Base-by-base conservation (phyloP, 1,140 invertebrate species). In the Sitophilus oryzae region DNA sequence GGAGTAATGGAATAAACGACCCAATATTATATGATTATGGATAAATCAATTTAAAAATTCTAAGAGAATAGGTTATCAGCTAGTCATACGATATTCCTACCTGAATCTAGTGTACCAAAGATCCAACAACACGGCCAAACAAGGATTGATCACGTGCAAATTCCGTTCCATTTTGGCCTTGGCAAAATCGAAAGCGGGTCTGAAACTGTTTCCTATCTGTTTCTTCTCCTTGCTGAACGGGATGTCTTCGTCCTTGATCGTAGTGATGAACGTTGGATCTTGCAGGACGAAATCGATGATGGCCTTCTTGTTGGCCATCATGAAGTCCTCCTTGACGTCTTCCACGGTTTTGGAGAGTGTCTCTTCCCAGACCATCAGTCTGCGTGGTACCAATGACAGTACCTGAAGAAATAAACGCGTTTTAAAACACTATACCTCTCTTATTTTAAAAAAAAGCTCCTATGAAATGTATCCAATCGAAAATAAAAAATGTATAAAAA, bases 231-330 rank as follows among this genome's bases (percentile, higher is more conserved):
- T 65, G 53, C 80, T 75, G 20, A 79, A 69, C 0, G 74, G 67
- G 5, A 75, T 76, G 53, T 75, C 72, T 59, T 71, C 71, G 57
- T 78, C 74, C 20, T 21, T 20, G 1, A 53, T 21, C 5, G 52
- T 21, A 52, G 71, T 72, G 56, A 75, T 72, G 69, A 73, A 76
- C 54, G 73, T 70, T 1, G 86, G 82, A 73, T 93, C 86, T 66
- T 84, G 82, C 1, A 96, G 72, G 2, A 93, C 89, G 72, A 91
- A 95, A 74, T 95, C 90, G 2, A 91, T 81, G 3, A 90, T 81
- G 0, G 91, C 85, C 71, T 91, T 93, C 67, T 94, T 95, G 52
- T 93, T 85, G 60, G 83, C 85, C 60, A 87, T 78, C 60, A 87
- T 78, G 70, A 91, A 95, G 63, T 92, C 86, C 57, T 88, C 82